Percentiles rank a stretch among this genome's conserved stretches.
These are phyloP conservation scores for Glaucomys volans DNA, from an alignment of 2,113 vertebrate genomes.

Conservation along the genomic window DNA sequence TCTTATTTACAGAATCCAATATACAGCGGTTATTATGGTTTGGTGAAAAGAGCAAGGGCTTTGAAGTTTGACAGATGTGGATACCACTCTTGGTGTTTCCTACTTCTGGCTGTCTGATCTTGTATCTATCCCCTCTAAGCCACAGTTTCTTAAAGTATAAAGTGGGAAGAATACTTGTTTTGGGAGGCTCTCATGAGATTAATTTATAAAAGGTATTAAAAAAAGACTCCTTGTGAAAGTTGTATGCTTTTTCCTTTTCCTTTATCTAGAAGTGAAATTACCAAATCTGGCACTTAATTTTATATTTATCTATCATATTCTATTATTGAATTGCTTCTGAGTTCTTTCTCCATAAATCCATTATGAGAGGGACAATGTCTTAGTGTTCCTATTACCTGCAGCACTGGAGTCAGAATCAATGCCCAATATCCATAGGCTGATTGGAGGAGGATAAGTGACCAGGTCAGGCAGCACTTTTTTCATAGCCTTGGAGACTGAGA, in stretches of 20 bases:
- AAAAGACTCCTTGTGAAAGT: background rate
- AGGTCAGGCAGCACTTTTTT: background rate
- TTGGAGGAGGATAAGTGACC: background rate
- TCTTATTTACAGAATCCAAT: background rate
- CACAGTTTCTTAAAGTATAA: background rate
- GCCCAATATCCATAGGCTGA: background rate
- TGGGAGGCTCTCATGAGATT: background rate
- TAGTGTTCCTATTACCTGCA: background rate
- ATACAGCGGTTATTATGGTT: background rate
- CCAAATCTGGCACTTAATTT: slow-evolving; percentile 32
- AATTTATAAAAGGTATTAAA: background rate
- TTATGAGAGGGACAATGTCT: background rate
- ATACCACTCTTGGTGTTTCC: slow-evolving; percentile 49
- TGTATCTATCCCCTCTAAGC: background rate
- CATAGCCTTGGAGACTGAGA: background rate
- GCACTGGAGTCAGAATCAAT: background rate
- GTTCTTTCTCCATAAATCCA: background rate
- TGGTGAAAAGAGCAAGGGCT: background rate
- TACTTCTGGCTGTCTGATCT: background rate
- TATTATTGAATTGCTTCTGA: slow-evolving; percentile 26
- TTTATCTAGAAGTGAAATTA: background rate
- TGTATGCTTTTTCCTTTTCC: background rate
- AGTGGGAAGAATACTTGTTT: background rate
- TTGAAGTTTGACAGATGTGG: background rate
- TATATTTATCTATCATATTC: background rate